Evolutionary conservation across 1,140 invertebrate species (phyloP).

Genomic region (Zophobas morio): DNA sequence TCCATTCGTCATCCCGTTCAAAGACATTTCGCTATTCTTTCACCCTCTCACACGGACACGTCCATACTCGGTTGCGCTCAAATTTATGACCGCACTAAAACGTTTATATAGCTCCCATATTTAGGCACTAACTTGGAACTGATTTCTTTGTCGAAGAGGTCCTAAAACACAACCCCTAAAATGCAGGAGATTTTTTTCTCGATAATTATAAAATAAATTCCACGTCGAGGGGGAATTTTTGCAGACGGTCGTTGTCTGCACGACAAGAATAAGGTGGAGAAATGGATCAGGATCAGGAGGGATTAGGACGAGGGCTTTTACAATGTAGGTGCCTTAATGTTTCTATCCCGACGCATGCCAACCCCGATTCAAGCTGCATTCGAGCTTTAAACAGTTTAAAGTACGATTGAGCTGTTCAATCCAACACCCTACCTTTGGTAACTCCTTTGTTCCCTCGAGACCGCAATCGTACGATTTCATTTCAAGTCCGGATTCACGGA

Average conservation of each 20-base stretch:
- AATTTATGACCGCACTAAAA: constrained; percentile 17
- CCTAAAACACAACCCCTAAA: neutral
- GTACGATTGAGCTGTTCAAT: constrained; percentile 42
- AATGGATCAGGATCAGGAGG: constrained; percentile 34
- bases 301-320: constrained; percentile 18
- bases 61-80: constrained; percentile 12
- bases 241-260: constrained; percentile 10
- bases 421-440: constrained; percentile 14
- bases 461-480: constrained; percentile 4
- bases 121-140: constrained; percentile 9
- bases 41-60: constrained; percentile 13
- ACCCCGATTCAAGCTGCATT: constrained; percentile 8
- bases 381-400: constrained; percentile 47
- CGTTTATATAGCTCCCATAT: constrained; percentile 8
- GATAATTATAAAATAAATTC: constrained; percentile 1
- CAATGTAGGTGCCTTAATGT: constrained; percentile 28
- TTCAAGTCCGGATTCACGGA: constrained; percentile 13
- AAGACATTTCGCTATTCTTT: constrained; percentile 32
- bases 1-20: constrained; percentile 44
- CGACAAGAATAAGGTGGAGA: constrained; percentile 46
- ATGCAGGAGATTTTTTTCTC: constrained; percentile 4
- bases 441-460: constrained; percentile 34
- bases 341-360: constrained; percentile 26
- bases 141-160: constrained; percentile 16
- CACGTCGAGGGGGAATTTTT: neutral